Evolutionary conservation across 2,797 vertebrate species (phyloP).

Genomic region (Xiphophorus birchmanni): DNA sequence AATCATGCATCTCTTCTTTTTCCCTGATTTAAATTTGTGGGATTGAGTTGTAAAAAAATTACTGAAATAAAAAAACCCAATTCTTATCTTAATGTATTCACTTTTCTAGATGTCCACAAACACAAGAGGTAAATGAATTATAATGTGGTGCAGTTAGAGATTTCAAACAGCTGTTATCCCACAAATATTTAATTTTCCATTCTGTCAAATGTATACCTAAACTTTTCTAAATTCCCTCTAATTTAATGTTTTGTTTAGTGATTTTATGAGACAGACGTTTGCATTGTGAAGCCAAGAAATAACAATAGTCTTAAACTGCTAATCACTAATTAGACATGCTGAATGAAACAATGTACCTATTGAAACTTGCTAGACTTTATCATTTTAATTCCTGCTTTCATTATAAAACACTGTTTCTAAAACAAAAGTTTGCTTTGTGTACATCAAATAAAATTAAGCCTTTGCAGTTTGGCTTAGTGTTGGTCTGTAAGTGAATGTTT

Average conservation of each 20-base stretch:
- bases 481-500: not conserved
- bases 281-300: not conserved
- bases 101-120: not conserved
- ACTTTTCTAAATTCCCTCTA: not conserved
- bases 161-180: not conserved
- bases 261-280: not conserved
- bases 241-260: not conserved
- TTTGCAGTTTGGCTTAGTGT: constrained; percentile 5
- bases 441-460: constrained; percentile 11
- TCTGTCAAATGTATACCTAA: not conserved
- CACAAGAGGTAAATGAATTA: not conserved
- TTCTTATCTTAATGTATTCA: not conserved
- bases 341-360: constrained; percentile 24
- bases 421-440: not conserved
- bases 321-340: constrained; percentile 25
- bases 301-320: constrained; percentile 24
- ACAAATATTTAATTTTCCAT: not conserved
- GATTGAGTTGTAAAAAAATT: not conserved
- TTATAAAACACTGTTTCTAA: constrained; percentile 8
- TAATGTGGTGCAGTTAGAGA: not conserved
- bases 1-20: not conserved
- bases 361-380: constrained; percentile 7
- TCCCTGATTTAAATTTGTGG: not conserved
- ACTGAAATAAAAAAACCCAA: not conserved
- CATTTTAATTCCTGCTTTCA: constrained; percentile 10